phyloP scores from a whole-genome alignment of 2,797 vertebrate species.

The Paratrypauchen microcephalus region DNA sequence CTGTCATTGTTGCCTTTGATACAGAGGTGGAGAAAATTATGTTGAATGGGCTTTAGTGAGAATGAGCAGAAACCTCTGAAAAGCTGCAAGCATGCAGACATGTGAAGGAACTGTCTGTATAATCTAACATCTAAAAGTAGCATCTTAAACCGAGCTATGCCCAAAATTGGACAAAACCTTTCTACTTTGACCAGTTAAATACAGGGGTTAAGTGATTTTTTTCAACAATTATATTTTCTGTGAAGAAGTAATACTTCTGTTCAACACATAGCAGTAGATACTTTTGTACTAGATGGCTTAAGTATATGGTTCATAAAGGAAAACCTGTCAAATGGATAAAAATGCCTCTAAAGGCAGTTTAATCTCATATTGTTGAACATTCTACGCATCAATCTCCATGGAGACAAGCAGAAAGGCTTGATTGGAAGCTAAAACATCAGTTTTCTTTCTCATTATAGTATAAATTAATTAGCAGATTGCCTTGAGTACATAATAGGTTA shows the following conservation, averaged over 20 bases:
- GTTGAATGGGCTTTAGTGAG: conserved; percentile 27
- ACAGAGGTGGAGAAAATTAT: conserved; percentile 33
- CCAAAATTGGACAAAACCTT: neutral
- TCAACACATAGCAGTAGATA: neutral
- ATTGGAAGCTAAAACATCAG: neutral
- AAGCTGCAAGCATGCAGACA: conserved; percentile 14
- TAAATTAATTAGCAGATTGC: neutral
- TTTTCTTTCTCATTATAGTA: neutral
- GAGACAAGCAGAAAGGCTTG: neutral
- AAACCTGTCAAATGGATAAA: too few species aligned
- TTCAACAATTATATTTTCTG: neutral
- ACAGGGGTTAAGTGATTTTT: neutral
- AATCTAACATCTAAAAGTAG: conserved; percentile 10
- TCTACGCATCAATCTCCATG: neutral
- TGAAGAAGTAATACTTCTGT: neutral
- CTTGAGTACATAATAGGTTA: neutral
- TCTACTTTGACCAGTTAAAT: neutral
- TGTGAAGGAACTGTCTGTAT: neutral
- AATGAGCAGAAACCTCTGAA: conserved; percentile 30
- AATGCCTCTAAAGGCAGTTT: too few species aligned
- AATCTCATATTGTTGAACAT: too few species aligned
- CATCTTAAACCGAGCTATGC: conserved; percentile 6
- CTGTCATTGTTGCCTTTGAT: conserved; percentile 54
- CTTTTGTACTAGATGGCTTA: too few species aligned
- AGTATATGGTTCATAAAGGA: too few species aligned